Conservation (phyloP, 2,797 vertebrate species). For the Chelmon rostratus region DNA sequence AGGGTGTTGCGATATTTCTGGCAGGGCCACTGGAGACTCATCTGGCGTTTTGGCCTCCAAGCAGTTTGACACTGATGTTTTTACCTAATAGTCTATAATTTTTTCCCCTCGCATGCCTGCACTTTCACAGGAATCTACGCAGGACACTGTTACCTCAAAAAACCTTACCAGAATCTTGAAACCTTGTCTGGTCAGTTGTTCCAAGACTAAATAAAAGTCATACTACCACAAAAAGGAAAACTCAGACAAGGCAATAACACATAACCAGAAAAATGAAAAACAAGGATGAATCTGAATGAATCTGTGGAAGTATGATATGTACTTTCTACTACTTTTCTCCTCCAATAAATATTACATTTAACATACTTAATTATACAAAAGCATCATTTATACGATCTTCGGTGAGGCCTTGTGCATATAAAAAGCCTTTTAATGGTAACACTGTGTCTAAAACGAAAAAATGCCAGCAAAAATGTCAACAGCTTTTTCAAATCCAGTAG, state of each 20-base stretch:
- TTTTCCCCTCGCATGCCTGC: slow-evolving; percentile 53
- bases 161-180: slow-evolving; percentile 44
- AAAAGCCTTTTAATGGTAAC: slow-evolving; percentile 40
- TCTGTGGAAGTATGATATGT: background rate
- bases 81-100: slow-evolving; percentile 63
- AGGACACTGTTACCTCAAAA: slow-evolving; percentile 39
- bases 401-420: slow-evolving; percentile 31
- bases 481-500: slow-evolving; percentile 48
- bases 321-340: background rate
- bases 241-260: background rate
- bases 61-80: slow-evolving; percentile 60
- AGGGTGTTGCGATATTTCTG: slow-evolving; percentile 71
- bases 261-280: background rate
- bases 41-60: slow-evolving; percentile 67
- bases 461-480: slow-evolving; percentile 55
- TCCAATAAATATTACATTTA: background rate
- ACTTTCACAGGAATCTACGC: slow-evolving; percentile 29
- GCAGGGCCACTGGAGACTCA: slow-evolving; percentile 66
- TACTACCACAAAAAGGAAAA: slow-evolving; percentile 5
- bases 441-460: slow-evolving; percentile 18
- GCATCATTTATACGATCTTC: slow-evolving; percentile 1
- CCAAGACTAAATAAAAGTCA: slow-evolving; percentile 22
- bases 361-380: slow-evolving; percentile 10
- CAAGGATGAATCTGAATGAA: background rate
- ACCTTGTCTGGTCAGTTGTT: slow-evolving; percentile 24